Conservation (phyloP, 2,888 invertebrate genomes). For the Chironomus riparius region DNA sequence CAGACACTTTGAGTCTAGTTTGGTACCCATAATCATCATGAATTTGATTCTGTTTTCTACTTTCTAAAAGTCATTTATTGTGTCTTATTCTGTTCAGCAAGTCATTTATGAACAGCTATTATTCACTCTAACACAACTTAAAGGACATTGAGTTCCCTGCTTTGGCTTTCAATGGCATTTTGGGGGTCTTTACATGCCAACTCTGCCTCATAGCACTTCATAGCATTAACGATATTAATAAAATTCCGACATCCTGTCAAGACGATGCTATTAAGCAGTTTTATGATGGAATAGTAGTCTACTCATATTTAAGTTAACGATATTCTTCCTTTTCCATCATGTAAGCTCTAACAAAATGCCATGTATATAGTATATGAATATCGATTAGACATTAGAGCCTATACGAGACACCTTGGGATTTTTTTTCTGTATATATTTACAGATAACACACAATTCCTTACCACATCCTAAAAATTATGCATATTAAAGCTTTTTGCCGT, state of each 20-base stretch:
- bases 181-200: too few relatives aligned
- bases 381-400: not conserved
- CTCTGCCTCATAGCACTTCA: not conserved
- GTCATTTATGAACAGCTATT: too few relatives aligned
- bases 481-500: not conserved
- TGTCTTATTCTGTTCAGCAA: too few relatives aligned
- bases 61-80: too few relatives aligned
- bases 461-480: not conserved
- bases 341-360: not conserved
- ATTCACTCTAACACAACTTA: too few relatives aligned
- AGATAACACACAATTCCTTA: not conserved
- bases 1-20: too few relatives aligned
- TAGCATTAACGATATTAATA: not conserved
- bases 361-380: not conserved
- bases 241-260: too few relatives aligned
- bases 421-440: not conserved
- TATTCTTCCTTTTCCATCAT: not conserved
- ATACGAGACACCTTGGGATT: not conserved
- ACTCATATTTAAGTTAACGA: not conserved
- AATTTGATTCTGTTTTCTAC: too few relatives aligned
- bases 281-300: not conserved
- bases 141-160: too few relatives aligned
- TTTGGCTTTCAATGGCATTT: too few relatives aligned
- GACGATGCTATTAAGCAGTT: not conserved
- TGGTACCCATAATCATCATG: too few relatives aligned